Conservation (phyloP, 2,888 invertebrate species). For the Hololepta plana region DNA sequence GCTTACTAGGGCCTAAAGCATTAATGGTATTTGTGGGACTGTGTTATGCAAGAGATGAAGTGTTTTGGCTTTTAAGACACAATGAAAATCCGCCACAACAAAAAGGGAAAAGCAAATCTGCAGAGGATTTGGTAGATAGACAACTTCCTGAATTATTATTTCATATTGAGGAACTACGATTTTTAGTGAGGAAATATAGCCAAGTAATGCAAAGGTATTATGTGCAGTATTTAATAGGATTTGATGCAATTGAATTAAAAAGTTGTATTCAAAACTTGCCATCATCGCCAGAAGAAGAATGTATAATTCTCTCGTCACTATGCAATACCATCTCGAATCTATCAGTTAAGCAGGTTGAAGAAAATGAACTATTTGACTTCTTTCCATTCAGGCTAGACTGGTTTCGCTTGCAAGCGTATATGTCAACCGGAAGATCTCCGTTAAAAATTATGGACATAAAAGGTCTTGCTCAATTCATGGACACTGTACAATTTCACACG, state of each 20-base stretch:
- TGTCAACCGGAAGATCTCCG: conserved; percentile 68
- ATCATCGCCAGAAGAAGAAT: conserved; percentile 86
- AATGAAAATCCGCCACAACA: conserved; percentile 85
- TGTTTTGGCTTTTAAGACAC: conserved; percentile 90
- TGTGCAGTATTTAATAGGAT: conserved; percentile 90
- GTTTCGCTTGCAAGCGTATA: conserved; percentile 90
- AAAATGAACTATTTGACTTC: conserved; percentile 90
- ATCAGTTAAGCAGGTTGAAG: conserved; percentile 89
- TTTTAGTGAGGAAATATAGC: conserved; percentile 73
- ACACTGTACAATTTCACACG: conserved; percentile 91
- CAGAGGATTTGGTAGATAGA: conserved; percentile 88
- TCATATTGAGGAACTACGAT: conserved; percentile 94
- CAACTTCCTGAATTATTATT: conserved; percentile 94
- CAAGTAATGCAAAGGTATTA: conserved; percentile 70
- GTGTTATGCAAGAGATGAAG: conserved; percentile 91
- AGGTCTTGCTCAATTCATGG: conserved; percentile 79
- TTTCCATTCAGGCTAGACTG: conserved; percentile 90
- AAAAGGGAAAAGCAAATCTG: conserved; percentile 61
- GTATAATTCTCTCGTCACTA: conserved; percentile 79
- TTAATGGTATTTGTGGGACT: conserved; percentile 91
- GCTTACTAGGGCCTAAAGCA: conserved; percentile 92
- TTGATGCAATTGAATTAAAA: conserved; percentile 85
- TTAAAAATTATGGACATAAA: conserved; percentile 65
- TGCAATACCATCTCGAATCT: conserved; percentile 75
- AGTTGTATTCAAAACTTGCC: conserved; percentile 65